phyloP scores from a whole-genome alignment of 2,888 invertebrate genomes.

The Ceraclea dissimilis region DNA sequence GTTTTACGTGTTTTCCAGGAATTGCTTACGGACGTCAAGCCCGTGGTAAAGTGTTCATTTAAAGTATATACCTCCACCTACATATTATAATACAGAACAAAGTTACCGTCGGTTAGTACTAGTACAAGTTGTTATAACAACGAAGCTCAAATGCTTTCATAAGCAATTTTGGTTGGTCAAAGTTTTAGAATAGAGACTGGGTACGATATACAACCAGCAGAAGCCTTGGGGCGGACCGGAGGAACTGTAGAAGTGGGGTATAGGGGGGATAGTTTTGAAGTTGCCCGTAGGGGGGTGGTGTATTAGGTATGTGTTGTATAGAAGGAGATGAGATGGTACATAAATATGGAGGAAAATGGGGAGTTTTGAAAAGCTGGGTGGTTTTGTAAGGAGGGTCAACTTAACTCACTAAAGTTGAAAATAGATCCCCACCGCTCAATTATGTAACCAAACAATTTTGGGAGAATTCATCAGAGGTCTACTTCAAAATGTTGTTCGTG shows the following conservation, averaged over 20 bases:
- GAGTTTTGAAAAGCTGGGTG: background rate
- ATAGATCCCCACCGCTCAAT: conserved; percentile 2
- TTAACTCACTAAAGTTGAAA: conserved; percentile 17
- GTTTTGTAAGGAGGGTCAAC: conserved; percentile 15
- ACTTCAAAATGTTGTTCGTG: no score
- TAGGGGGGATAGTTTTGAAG: conserved; percentile 21
- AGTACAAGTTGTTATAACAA: conserved; percentile 22
- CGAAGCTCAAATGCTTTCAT: conserved; percentile 26
- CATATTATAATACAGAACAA: background rate
- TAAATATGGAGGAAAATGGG: background rate
- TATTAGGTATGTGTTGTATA: background rate
- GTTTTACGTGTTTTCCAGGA: no score
- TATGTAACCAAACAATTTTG: no score
- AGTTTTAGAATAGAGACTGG: conserved; percentile 24
- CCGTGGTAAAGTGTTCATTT: no score
- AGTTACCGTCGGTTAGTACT: background rate
- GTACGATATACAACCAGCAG: conserved; percentile 7
- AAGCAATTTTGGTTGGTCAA: conserved; percentile 26
- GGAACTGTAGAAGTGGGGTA: background rate
- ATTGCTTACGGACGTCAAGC: no score
- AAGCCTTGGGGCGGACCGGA: conserved; percentile 9
- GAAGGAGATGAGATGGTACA: background rate
- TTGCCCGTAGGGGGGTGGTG: conserved; percentile 14
- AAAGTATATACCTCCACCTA: no score
- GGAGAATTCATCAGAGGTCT: no score